Percentiles rank a stretch among this genome's conserved stretches.
Evolutionary conservation across 2,888 invertebrate species (phyloP).

Genomic region (Imbricaverruca yamaguchii): DNA sequence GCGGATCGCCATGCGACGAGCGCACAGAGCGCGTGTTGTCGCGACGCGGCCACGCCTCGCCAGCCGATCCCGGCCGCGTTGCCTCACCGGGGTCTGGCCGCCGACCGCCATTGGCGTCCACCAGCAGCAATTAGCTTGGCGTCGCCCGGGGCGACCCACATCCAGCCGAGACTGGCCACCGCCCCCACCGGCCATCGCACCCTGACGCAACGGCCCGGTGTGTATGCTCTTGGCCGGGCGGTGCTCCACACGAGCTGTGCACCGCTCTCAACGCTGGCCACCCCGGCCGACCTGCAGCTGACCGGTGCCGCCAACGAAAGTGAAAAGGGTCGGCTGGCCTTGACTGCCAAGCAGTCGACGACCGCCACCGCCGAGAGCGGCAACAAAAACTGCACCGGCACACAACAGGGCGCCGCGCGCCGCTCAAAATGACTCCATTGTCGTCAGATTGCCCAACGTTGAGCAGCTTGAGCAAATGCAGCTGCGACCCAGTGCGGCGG

Average conservation of each 20-base stretch:
- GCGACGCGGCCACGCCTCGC: neutral
- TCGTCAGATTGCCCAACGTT: no score
- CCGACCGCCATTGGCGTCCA: neutral
- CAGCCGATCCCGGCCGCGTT: neutral
- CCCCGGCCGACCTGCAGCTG: no score
- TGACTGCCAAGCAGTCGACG: neutral
- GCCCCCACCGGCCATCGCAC: neutral
- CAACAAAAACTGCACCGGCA: no score
- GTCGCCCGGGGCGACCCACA: neutral
- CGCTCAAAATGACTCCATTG: no score
- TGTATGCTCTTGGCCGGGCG: neutral
- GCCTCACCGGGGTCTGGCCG: neutral
- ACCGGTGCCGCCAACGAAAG: neutral
- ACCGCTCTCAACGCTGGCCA: no score
- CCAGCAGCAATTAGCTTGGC: neutral
- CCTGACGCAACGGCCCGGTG: neutral
- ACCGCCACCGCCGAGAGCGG: neutral
- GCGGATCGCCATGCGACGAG: neutral
- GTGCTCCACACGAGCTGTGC: neutral
- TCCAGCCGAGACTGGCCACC: neutral
- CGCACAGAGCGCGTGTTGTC: neutral
- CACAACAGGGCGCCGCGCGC: no score
- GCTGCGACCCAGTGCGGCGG: no score
- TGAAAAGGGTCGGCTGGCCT: neutral
- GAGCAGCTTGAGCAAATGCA: no score